Evolutionary conservation across 2,113 vertebrate genomes (phyloP).

Genomic region (Macquaria australasica): DNA sequence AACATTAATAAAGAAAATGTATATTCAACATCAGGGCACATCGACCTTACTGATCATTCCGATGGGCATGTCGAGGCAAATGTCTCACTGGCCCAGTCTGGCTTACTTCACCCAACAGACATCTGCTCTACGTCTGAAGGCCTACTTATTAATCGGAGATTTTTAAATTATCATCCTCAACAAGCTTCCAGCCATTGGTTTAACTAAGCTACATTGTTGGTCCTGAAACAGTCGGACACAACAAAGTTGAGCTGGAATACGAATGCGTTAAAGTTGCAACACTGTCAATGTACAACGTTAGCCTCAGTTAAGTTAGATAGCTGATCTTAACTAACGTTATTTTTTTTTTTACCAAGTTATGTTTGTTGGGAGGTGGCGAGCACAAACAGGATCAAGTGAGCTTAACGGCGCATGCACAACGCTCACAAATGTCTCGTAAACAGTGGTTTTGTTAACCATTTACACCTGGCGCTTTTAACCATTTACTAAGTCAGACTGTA

Average conservation of each 20-base stretch:
- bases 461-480: not conserved
- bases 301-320: not conserved
- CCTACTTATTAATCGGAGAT: not conserved
- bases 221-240: not conserved
- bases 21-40: not conserved
- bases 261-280: not conserved
- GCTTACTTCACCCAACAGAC: not conserved
- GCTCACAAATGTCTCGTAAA: conserved; percentile 1
- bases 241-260: not conserved
- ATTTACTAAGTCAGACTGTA: not conserved
- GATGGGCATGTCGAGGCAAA: conserved; percentile 71
- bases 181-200: conserved; percentile 5
- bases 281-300: not conserved
- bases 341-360: conserved; percentile 43
- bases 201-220: not conserved
- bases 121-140: conserved; percentile 11
- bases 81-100: conserved; percentile 14
- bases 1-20: not conserved
- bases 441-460: not conserved
- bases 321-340: not conserved
- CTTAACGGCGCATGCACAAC: conserved; percentile 21
- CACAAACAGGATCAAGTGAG: conserved; percentile 33
- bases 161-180: not conserved
- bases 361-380: conserved; percentile 8
- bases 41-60: not conserved